Conservation (phyloP, 1,140 invertebrate genomes). For the Apocrypta bakeri region DNA sequence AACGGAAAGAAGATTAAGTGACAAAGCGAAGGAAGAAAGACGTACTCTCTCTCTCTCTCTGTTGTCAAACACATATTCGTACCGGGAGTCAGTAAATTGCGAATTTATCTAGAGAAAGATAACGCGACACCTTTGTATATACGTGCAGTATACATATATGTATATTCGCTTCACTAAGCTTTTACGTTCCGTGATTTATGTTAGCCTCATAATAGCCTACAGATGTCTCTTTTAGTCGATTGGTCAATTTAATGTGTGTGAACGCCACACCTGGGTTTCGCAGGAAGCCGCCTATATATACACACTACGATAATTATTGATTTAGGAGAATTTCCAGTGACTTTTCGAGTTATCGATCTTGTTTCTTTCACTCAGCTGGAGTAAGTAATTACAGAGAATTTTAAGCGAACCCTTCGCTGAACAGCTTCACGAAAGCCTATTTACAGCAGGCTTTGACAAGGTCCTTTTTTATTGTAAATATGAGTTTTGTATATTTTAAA, state of each 20-base stretch:
- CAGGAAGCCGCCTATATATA: not conserved
- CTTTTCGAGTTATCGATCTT: slow-evolving; percentile 10
- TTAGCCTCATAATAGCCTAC: slow-evolving; percentile 44
- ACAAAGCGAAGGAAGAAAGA: not conserved
- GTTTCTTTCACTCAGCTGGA: not conserved
- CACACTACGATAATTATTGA: slow-evolving; percentile 24
- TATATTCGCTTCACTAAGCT: slow-evolving; percentile 29
- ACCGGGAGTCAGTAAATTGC: slow-evolving; percentile 35
- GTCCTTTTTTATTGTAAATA: no score
- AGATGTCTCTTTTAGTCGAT: slow-evolving; percentile 47
- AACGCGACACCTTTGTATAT: slow-evolving; percentile 36
- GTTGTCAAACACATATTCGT: no score
- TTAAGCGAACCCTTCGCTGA: not conserved
- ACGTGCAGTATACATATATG: not conserved
- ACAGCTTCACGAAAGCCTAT: not conserved
- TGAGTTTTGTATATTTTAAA: no score
- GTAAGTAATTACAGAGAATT: not conserved
- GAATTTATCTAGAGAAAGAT: slow-evolving; percentile 47
- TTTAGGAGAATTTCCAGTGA: slow-evolving; percentile 11
- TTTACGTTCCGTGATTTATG: slow-evolving; percentile 45
- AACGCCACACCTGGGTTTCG: not conserved
- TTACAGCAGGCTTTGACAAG: no score
- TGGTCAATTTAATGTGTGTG: slow-evolving; percentile 39
- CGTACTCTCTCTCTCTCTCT: not conserved
- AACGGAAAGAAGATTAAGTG: slow-evolving; percentile 3